Evolutionary conservation across 2,113 vertebrate genomes (phyloP), one percentile per base, ranked within the genome.

Genomic region (Plectropomus leopardus): DNA sequence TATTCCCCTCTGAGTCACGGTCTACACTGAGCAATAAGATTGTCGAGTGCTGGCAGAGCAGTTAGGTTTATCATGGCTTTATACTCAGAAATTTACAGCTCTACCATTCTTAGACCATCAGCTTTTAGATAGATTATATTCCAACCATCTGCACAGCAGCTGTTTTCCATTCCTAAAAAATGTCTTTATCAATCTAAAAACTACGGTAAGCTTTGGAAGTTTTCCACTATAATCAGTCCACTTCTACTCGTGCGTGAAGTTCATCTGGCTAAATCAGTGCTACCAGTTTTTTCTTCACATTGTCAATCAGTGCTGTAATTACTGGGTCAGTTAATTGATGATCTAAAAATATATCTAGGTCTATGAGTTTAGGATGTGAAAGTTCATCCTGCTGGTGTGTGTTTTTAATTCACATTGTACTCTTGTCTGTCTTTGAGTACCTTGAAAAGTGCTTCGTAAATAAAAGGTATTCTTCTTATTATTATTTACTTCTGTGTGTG

Each of bases 51-150:
- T 72, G 73, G 26, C 26, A 26, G 16, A 58, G 42, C 30, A n/a
- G 23, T 9, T 6, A 26, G 3, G 42, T 8, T 83, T 53, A 71
- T 74, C 65, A 45, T 70, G 63, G 30, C 40, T 61, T 67, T 64
- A 82, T 24, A 42, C 44, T 40, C 32, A 19, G 1, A 75, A 8
- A 78, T 73, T 6, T 78, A 59, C 60, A 55, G 60, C 32, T 58
- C 16, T 44, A 11, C 30, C 32, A 44, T 34, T 83, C n/a, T 76
- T n/a, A 42, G 65, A 61, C 11, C 36, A 45, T 4, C 24, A 9
- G 3, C 60, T 23, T 60, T 53, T n/a, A 66, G 21, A 70, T 60
- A 21, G 16, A 85, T 60, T 42, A 16, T 54, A 55, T 75, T 23
- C 53, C 32, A 17, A 42, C 19, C 28, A 54, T 68, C 15, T 44